Base-by-base conservation (phyloP, 2,113 vertebrate species). In the Tragelaphus imberbis region DNA sequence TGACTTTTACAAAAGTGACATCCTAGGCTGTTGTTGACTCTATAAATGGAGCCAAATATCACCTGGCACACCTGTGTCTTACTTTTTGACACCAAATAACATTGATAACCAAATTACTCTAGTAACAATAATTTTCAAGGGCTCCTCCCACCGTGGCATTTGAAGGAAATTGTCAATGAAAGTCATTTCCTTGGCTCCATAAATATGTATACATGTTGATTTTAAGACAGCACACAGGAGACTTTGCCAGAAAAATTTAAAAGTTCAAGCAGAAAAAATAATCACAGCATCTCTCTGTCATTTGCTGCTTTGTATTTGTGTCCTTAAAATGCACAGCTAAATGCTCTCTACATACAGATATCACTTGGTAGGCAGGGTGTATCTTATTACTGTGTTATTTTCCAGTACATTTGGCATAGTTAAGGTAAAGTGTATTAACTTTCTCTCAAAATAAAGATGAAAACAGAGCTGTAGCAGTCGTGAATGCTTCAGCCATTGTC, bases 341-440 rank as follows among this genome's bases (percentile, higher is more conserved):
- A 98, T 97, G 98, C 79, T 98, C 97, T 98, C 97, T 94, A 91
- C 92, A 81, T 92, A 93, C 58, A 98, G 96, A 94, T 98, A 99
- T 97, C 98, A 87, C 98, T 98, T 96, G 6, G 71, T 98, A 98
- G 98, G 98, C 59, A 0, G 47, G 97, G 90, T 94, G 77, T 96
- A 44, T 99, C 98, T 99, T 99, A 98, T 99, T 99, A 98, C 97
- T 91, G 97, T 98, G 98, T 98, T 98, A 99, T 99, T 99, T 99
- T 99, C 99, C 99, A 98, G 98, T 99, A 99, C 99, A 99, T 99
- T 99, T 99, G 98, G 98, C 94, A 33, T 98, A 99, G 98, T 99
- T 99, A 99, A 99, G 99, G 98, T 99, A 99, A 98, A 98, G 98
- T 98, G 93, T 99, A 98, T 99, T 98, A 98, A 98, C 98, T 98